Evolutionary conservation across 2,888 invertebrate species (phyloP).

Genomic region (Drosophila sordidula): DNA sequence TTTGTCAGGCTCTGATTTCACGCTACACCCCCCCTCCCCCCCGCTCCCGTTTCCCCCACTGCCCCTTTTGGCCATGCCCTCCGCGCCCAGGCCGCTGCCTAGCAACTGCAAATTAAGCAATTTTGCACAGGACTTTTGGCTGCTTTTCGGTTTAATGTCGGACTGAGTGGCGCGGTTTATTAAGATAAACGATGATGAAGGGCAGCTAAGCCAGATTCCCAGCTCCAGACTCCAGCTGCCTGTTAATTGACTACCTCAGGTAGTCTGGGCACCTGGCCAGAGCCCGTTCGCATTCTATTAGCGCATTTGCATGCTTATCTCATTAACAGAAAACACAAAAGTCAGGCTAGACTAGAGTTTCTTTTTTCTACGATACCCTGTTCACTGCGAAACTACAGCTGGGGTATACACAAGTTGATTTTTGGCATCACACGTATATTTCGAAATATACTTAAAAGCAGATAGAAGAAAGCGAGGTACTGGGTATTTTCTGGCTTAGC

Average conservation of each 20-base stretch:
- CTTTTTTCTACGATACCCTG: conserved; percentile 7
- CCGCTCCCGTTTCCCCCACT: no score
- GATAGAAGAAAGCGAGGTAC: not conserved
- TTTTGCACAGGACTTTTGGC: conserved; percentile 73
- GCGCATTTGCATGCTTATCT: conserved; percentile 77
- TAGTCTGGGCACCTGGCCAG: conserved; percentile 16
- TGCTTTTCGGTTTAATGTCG: conserved; percentile 75
- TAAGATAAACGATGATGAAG: conserved; percentile 81
- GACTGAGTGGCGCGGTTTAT: conserved; percentile 77
- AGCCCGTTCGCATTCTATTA: conserved; percentile 67
- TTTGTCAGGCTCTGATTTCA: conserved; percentile 66
- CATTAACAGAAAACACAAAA: conserved; percentile 72
- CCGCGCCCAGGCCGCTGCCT: conserved; percentile 22
- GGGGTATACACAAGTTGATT: not conserved
- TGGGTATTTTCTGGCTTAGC: conserved; percentile 1
- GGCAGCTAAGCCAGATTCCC: conserved; percentile 48
- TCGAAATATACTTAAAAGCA: no score
- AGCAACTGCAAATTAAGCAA: conserved; percentile 78
- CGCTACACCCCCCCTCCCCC: not conserved
- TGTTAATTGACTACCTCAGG: conserved; percentile 65
- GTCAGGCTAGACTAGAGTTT: conserved; percentile 35
- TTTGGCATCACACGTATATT: no score
- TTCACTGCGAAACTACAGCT: not conserved
- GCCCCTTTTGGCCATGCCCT: conserved; percentile 1
- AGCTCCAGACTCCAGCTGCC: conserved; percentile 6